Conservation (phyloP, 2,888 invertebrate species). For the Eupithecia vulgata region DNA sequence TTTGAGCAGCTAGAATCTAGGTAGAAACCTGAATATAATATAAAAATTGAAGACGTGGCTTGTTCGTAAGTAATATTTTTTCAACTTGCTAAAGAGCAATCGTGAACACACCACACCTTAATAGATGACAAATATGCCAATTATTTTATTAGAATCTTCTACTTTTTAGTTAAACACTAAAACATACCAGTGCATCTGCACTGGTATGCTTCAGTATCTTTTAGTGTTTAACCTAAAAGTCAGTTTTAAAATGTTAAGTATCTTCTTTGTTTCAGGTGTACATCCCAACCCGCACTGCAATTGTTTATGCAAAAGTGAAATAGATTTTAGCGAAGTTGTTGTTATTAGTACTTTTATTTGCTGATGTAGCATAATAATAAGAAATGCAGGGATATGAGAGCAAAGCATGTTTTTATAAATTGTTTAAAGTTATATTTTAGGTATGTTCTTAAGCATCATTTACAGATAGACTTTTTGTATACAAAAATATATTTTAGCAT, state of each 20-base stretch:
- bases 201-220: too few species aligned
- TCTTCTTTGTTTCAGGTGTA: conserved; percentile 85
- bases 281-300: conserved; percentile 88
- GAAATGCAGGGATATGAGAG: conserved; percentile 35
- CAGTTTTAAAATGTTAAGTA: not conserved
- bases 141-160: conserved; percentile 9
- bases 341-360: conserved; percentile 29
- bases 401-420: conserved; percentile 32
- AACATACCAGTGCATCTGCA: too few species aligned
- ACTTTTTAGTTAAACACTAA: too few species aligned
- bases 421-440: conserved; percentile 34
- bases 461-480: conserved; percentile 47
- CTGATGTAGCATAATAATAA: conserved; percentile 19
- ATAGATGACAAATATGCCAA: not conserved
- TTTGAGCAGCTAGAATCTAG: too few species aligned
- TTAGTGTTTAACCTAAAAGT: too few species aligned
- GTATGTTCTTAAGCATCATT: conserved; percentile 28
- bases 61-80: too few species aligned
- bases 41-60: too few species aligned
- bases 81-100: too few species aligned
- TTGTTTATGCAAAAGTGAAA: conserved; percentile 82
- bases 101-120: too few species aligned
- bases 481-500: conserved; percentile 48
- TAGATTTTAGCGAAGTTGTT: conserved; percentile 28
- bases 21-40: too few species aligned